Evolutionary conservation across 2,797 vertebrate genomes (phyloP).

Genomic region (Heliangelus exortis): DNA sequence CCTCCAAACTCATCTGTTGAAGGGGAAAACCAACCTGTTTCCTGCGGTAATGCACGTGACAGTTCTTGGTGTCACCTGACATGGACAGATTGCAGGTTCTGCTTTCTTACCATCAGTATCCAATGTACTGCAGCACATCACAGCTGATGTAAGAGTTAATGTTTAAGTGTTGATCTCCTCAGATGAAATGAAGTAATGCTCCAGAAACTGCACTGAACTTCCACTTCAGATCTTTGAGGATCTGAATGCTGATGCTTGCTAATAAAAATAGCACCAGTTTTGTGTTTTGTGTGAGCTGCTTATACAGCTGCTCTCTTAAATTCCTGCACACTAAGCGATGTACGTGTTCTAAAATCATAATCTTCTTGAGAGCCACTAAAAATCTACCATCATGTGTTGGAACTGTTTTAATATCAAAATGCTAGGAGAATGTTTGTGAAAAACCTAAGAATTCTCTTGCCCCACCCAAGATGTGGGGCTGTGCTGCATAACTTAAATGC

Average conservation of each 20-base stretch:
- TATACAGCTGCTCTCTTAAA: constrained; percentile 63
- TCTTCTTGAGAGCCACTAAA: constrained; percentile 11
- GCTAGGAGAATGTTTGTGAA: not conserved
- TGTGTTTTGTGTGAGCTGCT: constrained; percentile 64
- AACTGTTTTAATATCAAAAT: not conserved
- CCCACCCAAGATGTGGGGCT: not conserved
- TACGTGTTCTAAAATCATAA: constrained; percentile 28
- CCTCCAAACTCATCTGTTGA: not conserved
- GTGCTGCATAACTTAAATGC: not conserved
- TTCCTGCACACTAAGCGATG: not conserved
- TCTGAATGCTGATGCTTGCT: constrained; percentile 58
- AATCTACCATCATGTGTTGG: not conserved
- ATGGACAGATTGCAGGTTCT: not conserved
- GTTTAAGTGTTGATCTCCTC: constrained; percentile 28
- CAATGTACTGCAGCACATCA: not conserved
- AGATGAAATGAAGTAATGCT: constrained; percentile 42
- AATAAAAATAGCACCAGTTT: constrained; percentile 62
- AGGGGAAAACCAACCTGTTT: not conserved
- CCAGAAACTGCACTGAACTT: constrained; percentile 59
- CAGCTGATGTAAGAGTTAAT: constrained; percentile 17
- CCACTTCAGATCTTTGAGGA: constrained; percentile 50
- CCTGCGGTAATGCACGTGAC: not conserved
- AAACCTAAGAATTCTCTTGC: not conserved
- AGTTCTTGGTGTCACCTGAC: not conserved
- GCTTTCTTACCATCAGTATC: not conserved